These are phyloP conservation scores for Coregonus suidteri DNA, from an alignment of 2,797 vertebrate genomes.

Conservation along the genomic window DNA sequence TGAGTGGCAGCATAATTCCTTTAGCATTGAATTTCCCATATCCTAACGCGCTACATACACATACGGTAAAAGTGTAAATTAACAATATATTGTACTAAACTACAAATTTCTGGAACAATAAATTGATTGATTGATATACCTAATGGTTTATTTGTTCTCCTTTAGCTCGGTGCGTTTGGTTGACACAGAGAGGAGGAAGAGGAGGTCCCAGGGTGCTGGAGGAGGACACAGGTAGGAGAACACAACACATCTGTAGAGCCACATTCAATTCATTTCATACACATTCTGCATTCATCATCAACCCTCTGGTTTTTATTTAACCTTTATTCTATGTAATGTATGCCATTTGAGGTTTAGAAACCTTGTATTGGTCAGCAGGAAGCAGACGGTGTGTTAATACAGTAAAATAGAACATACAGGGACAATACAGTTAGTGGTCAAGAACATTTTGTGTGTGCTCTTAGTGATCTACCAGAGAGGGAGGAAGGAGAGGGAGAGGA, in stretches of 20 bases:
- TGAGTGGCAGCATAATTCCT: too few relatives aligned
- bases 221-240: conserved; percentile 56
- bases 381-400: too few relatives aligned
- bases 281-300: background rate
- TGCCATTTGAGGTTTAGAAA: too few relatives aligned
- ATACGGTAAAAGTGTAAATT: too few relatives aligned
- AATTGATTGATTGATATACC: background rate
- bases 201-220: conserved; percentile 59
- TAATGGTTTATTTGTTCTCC: background rate
- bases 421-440: background rate
- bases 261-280: background rate
- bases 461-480: conserved; percentile 83
- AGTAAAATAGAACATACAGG: too few relatives aligned
- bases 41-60: too few relatives aligned
- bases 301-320: background rate
- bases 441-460: conserved; percentile 13
- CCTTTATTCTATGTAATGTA: too few relatives aligned
- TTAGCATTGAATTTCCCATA: too few relatives aligned
- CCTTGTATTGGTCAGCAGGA: too few relatives aligned
- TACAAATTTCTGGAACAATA: too few relatives aligned
- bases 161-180: conserved; percentile 57
- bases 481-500: conserved; percentile 97
- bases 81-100: too few relatives aligned
- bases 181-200: conserved; percentile 57
- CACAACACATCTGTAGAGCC: background rate